Conservation (phyloP, 1,140 invertebrate genomes). For the Aphaenogaster ashmeadi region DNA sequence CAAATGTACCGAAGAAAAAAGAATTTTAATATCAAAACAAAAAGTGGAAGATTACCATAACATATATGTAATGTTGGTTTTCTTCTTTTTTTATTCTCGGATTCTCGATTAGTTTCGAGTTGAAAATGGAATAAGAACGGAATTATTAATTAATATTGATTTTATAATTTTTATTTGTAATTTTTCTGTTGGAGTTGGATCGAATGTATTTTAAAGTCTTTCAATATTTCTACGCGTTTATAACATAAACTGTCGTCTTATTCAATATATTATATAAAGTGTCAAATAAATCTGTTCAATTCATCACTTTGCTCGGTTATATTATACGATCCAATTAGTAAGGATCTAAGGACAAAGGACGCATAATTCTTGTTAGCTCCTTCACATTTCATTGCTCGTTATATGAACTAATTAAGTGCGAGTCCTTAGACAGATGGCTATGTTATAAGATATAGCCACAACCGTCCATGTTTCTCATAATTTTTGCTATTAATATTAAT, state of each 20-base stretch:
- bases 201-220: neutral
- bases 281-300: conserved; percentile 71
- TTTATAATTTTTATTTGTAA: conserved; percentile 17
- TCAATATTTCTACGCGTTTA: neutral
- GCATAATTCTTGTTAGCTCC: conserved; percentile 74
- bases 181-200: neutral
- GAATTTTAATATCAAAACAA: neutral
- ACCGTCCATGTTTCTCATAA: conserved; percentile 14
- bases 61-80: neutral
- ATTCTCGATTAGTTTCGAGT: neutral
- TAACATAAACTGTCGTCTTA: conserved; percentile 21
- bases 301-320: conserved; percentile 72
- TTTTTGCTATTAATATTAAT: conserved; percentile 6
- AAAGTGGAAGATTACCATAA: neutral
- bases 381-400: conserved; percentile 66
- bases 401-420: conserved; percentile 70
- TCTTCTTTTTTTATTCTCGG: neutral
- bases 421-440: conserved; percentile 36
- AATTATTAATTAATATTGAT: neutral
- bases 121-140: neutral
- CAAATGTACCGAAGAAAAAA: neutral
- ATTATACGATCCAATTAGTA: conserved; percentile 74
- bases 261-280: conserved; percentile 59
- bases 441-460: conserved; percentile 25
- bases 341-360: conserved; percentile 69